These are phyloP conservation scores for Orgyia antiqua DNA, from an alignment of 2,888 invertebrate species.

Conservation along the genomic window DNA sequence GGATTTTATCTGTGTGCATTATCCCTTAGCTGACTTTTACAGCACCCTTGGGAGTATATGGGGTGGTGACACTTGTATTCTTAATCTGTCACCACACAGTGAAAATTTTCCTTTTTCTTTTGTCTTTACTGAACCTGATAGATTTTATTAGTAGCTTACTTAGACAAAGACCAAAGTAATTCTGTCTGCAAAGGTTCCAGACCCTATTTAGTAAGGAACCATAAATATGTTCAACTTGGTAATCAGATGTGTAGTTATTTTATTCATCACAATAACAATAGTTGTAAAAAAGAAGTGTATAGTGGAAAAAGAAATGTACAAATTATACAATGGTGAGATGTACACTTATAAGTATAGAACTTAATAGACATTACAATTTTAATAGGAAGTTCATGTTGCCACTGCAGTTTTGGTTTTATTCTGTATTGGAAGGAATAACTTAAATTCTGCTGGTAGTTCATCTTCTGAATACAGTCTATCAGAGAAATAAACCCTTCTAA, in stretches of 20 bases:
- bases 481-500: constrained; percentile 93
- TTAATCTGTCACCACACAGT: no score
- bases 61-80: no score
- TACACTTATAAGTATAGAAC: constrained; percentile 52
- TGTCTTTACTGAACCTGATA: no score
- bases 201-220: no score
- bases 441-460: constrained; percentile 96
- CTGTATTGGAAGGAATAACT: constrained; percentile 95
- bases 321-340: constrained; percentile 37
- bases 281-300: constrained; percentile 32
- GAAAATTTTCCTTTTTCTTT: no score
- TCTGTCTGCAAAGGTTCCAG: no score
- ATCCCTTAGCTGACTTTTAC: no score
- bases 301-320: constrained; percentile 28
- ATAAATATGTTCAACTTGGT: no score
- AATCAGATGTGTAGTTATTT: constrained; percentile 6
- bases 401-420: constrained; percentile 81
- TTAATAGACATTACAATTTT: constrained; percentile 28
- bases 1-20: no score
- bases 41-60: no score
- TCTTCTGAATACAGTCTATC: constrained; percentile 96
- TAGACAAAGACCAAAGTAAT: no score
- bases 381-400: constrained; percentile 51
- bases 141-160: no score
- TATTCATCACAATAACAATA: constrained; percentile 11